Evolutionary conservation across 37 sponge, comb jelly and placozoan genomes (phyloP).

Genomic region (Bolinopsis microptera): DNA sequence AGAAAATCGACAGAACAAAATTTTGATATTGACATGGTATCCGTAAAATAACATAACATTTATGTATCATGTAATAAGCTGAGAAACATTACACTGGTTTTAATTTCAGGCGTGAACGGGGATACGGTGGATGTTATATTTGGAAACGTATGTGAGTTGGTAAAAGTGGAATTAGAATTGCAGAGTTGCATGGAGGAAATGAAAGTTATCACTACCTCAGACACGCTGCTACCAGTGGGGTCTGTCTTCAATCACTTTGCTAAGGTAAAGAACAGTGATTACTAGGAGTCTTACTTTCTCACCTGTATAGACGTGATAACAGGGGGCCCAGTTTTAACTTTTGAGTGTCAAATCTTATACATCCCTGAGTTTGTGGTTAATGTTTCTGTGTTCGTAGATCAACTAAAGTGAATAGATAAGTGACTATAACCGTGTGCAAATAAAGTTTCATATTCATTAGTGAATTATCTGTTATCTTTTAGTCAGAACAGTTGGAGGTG

Average conservation of each 20-base stretch:
- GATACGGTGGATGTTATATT: constrained; percentile 49
- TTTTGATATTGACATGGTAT: no score
- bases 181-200: constrained; percentile 7
- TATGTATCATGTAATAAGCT: no score
- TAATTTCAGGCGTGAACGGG: constrained; percentile 49
- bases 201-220: neutral
- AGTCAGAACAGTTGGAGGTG: constrained; percentile 18
- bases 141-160: neutral
- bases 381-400: no score
- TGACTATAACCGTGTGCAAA: no score
- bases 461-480: neutral
- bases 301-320: no score
- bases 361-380: no score
- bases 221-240: neutral
- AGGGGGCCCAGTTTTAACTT: no score
- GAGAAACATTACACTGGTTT: neutral
- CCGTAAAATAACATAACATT: no score
- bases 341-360: no score
- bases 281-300: neutral
- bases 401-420: no score
- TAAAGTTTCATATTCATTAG: no score
- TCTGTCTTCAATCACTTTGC: constrained; percentile 34
- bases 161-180: neutral
- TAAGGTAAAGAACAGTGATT: neutral
- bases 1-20: no score